Conservation (phyloP, 2,113 vertebrate species). For the Carlito syrichta region DNA sequence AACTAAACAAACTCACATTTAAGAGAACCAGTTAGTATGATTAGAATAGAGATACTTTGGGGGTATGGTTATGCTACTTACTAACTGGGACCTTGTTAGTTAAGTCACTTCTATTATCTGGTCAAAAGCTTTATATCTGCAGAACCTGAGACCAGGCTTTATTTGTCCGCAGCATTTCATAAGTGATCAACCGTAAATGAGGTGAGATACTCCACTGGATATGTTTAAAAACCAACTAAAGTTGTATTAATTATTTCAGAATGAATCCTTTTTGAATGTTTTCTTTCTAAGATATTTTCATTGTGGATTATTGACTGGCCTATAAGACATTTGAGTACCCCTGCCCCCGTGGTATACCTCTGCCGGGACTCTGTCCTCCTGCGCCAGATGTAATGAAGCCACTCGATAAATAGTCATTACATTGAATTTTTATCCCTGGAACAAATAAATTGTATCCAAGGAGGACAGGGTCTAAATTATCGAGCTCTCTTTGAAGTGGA, state of each 20-base stretch:
- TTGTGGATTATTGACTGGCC: neutral
- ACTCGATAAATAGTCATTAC: slow-evolving; percentile 48
- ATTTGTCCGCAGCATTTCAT: slow-evolving; percentile 9
- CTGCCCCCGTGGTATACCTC: neutral
- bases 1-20: neutral
- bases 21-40: neutral
- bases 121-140: neutral
- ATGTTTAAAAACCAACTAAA: neutral
- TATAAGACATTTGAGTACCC: neutral
- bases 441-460: slow-evolving; percentile 57
- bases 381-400: slow-evolving; percentile 40
- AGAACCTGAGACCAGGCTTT: neutral
- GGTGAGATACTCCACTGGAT: neutral
- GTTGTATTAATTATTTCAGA: slow-evolving; percentile 31
- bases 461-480: slow-evolving; percentile 42
- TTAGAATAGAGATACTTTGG: neutral
- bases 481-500: slow-evolving; percentile 59
- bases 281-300: slow-evolving; percentile 20
- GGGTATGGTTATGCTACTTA: neutral
- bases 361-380: slow-evolving; percentile 10
- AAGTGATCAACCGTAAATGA: neutral
- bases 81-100: neutral
- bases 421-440: slow-evolving; percentile 51
- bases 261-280: neutral
- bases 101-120: neutral